These are phyloP conservation scores for Xiphorhynchus erythropygius DNA, from an alignment of 2,797 vertebrate species.

Conservation along the genomic window DNA sequence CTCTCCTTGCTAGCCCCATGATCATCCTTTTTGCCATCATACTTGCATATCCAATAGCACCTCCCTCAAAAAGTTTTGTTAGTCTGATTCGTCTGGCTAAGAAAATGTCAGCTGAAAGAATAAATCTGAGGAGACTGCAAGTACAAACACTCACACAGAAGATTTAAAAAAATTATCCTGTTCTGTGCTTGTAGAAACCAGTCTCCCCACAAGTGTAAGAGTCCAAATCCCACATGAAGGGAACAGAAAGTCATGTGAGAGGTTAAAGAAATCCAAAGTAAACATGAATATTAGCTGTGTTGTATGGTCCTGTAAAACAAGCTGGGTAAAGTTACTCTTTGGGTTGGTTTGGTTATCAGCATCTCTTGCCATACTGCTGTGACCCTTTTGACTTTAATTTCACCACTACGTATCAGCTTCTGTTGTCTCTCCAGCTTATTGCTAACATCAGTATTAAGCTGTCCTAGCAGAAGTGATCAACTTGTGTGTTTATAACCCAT, in stretches of 20 bases:
- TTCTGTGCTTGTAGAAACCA: not conserved
- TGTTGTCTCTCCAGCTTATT: not conserved
- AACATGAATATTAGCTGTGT: not conserved
- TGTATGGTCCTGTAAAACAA: not conserved
- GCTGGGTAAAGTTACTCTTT: not conserved
- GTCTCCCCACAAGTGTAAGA: not conserved
- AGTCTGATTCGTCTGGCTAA: not conserved
- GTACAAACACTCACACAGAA: not conserved
- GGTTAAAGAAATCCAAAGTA: constrained; percentile 6
- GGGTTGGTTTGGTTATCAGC: not conserved
- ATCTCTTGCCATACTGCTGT: not conserved
- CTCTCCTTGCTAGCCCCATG: not conserved
- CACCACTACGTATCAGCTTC: not conserved
- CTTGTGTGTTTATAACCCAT: not conserved
- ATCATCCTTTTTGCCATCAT: not conserved
- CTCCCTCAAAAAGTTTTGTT: not conserved
- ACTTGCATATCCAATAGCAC: not conserved
- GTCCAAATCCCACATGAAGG: constrained; percentile 5
- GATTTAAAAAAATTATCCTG: not conserved
- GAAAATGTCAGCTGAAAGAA: not conserved
- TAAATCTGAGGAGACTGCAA: not conserved
- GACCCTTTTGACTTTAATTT: constrained; percentile 17
- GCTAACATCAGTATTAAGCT: not conserved
- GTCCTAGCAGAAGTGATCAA: not conserved
- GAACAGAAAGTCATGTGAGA: not conserved